These are phyloP conservation scores for Cerastis leucographa DNA, from an alignment of 2,888 invertebrate genomes.

Conservation along the genomic window DNA sequence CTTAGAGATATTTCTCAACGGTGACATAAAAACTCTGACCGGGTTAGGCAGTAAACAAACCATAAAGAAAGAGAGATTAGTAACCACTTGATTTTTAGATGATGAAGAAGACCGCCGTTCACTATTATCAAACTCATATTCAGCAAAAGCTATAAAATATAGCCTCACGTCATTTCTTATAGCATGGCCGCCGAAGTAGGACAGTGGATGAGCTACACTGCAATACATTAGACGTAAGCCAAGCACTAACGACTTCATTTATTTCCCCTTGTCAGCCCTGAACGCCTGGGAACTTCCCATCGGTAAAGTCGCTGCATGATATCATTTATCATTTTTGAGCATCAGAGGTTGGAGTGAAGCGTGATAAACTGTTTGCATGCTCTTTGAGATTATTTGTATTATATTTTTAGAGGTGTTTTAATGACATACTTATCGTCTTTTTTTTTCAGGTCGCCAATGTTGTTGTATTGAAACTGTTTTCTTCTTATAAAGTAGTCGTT, in stretches of 20 bases:
- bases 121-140: background rate
- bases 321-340: constrained; percentile 60
- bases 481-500: background rate
- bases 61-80: too few species aligned
- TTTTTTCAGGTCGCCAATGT: background rate
- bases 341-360: constrained; percentile 41
- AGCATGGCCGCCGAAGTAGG: constrained; percentile 27
- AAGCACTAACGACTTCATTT: constrained; percentile 79
- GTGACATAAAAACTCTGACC: too few species aligned
- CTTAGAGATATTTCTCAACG: too few species aligned
- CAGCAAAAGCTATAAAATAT: constrained; percentile 1
- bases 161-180: constrained; percentile 6
- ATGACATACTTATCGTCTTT: background rate
- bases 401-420: background rate
- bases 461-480: background rate
- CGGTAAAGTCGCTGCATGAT: constrained; percentile 60
- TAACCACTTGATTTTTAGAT: background rate
- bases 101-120: background rate
- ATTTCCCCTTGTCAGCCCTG: constrained; percentile 74
- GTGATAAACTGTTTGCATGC: constrained; percentile 36
- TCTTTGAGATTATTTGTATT: constrained; percentile 5
- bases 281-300: constrained; percentile 70
- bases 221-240: constrained; percentile 77
- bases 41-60: too few species aligned
- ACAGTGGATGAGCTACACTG: constrained; percentile 47